These are phyloP conservation scores for Chalcis sispes DNA, from an alignment of 2,888 invertebrate species.

Conservation along the genomic window DNA sequence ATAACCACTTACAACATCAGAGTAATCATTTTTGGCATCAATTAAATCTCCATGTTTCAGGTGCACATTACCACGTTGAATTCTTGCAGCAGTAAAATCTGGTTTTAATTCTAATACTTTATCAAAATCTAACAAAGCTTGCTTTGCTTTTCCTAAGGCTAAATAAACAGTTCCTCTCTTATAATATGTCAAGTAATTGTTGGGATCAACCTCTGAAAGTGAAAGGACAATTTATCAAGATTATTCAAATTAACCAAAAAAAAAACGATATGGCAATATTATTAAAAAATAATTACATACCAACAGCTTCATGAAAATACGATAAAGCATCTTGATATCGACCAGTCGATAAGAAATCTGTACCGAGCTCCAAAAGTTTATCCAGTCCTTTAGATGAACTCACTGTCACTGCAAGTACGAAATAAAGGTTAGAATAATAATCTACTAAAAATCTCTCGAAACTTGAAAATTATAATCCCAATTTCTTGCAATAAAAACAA, in stretches of 20 bases:
- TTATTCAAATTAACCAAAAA: background rate
- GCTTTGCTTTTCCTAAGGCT: constrained; percentile 96
- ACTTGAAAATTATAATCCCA: background rate
- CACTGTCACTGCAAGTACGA: constrained; percentile 84
- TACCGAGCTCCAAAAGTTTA: constrained; percentile 95
- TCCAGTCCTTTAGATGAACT: constrained; percentile 80
- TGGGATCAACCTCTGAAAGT: constrained; percentile 92
- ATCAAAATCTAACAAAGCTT: constrained; percentile 95
- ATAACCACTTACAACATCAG: constrained; percentile 85
- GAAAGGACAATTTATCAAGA: constrained; percentile 56
- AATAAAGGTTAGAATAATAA: constrained; percentile 59
- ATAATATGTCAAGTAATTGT: constrained; percentile 96
- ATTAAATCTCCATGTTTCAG: constrained; percentile 92
- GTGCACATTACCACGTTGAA: constrained; percentile 90
- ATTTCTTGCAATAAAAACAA: background rate
- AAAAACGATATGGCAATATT: background rate
- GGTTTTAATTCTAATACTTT: constrained; percentile 95
- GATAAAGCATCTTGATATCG: constrained; percentile 97
- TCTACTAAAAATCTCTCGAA: background rate
- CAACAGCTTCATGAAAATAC: constrained; percentile 98
- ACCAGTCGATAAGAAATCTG: constrained; percentile 92
- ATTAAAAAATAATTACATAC: constrained; percentile 77
- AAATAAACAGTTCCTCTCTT: constrained; percentile 97
- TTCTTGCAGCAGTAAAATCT: constrained; percentile 92
- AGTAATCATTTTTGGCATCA: constrained; percentile 89